Evolutionary conservation across 2,888 invertebrate species (phyloP).

Genomic region (Chymomyza caudatula): DNA sequence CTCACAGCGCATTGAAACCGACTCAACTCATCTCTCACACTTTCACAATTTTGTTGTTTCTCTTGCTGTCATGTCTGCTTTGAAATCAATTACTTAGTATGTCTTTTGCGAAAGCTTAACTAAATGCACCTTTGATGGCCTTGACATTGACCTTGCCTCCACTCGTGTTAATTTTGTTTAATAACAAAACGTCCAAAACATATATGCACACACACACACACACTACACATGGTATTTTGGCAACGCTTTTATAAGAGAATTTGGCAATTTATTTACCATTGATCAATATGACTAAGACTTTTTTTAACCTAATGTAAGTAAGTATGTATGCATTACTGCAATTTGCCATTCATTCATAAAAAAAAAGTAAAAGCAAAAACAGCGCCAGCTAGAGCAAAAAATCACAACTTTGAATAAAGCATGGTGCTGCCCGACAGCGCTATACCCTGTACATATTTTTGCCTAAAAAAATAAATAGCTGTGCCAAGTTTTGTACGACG

Average conservation of each 20-base stretch:
- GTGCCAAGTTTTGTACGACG: too few relatives aligned
- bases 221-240: neutral
- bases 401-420: too few relatives aligned
- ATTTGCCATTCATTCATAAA: conserved; percentile 29
- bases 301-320: neutral
- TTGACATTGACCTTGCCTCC: conserved; percentile 34
- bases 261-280: neutral
- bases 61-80: too few relatives aligned
- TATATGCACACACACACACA: neutral
- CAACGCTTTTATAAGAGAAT: neutral
- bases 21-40: too few relatives aligned
- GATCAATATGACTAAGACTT: conserved; percentile 1
- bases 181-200: neutral
- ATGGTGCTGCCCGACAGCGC: too few relatives aligned
- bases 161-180: neutral
- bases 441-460: too few relatives aligned
- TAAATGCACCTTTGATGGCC: conserved; percentile 23
- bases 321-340: too few relatives aligned
- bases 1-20: too few relatives aligned
- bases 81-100: neutral
- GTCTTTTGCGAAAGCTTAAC: neutral
- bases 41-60: too few relatives aligned
- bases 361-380: neutral
- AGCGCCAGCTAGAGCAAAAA: neutral
- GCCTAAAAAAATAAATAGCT: too few relatives aligned